phyloP scores from a whole-genome alignment of 2,888 invertebrate genomes.

The Athetis lepigone region DNA sequence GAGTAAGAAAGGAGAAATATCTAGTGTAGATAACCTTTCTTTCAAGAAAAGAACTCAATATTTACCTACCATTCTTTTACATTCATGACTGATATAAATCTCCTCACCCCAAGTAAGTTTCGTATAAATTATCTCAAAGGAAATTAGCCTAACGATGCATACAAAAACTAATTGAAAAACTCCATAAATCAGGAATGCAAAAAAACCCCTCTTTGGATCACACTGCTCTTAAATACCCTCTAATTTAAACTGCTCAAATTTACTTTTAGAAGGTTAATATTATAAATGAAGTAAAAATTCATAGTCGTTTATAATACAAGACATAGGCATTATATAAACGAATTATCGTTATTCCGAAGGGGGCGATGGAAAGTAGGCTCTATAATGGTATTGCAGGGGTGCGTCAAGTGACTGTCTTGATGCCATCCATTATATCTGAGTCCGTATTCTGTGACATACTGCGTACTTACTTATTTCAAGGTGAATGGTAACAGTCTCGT shows the following conservation, averaged over 20 bases:
- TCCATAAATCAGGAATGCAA: slow-evolving; percentile 22
- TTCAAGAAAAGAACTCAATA: no score
- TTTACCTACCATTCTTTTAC: no score
- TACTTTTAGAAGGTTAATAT: slow-evolving; percentile 54
- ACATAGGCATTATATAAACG: slow-evolving; percentile 69
- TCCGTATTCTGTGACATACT: slow-evolving; percentile 74
- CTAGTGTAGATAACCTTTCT: no score
- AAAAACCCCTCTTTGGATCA: slow-evolving; percentile 28
- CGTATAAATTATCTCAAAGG: slow-evolving; percentile 1
- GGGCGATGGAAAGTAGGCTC: slow-evolving; percentile 74
- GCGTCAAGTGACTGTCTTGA: slow-evolving; percentile 86
- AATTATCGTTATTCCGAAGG: slow-evolving; percentile 74
- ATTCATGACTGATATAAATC: slow-evolving; percentile 12
- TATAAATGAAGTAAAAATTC: slow-evolving; percentile 64
- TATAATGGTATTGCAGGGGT: slow-evolving; percentile 88
- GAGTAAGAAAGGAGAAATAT: no score
- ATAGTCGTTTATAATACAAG: slow-evolving; percentile 67
- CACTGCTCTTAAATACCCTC: slow-evolving; percentile 28
- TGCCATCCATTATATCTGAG: slow-evolving; percentile 84
- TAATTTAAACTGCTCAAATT: slow-evolving; percentile 61
- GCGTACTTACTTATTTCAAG: slow-evolving; percentile 16
- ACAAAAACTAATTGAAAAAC: slow-evolving; percentile 33
- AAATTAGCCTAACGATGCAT: slow-evolving; percentile 31
- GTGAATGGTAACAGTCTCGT: slow-evolving; percentile 7
- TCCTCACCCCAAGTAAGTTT: neutral